Base-by-base conservation (phyloP, 2,797 vertebrate species). In the Ara ararauna region DNA sequence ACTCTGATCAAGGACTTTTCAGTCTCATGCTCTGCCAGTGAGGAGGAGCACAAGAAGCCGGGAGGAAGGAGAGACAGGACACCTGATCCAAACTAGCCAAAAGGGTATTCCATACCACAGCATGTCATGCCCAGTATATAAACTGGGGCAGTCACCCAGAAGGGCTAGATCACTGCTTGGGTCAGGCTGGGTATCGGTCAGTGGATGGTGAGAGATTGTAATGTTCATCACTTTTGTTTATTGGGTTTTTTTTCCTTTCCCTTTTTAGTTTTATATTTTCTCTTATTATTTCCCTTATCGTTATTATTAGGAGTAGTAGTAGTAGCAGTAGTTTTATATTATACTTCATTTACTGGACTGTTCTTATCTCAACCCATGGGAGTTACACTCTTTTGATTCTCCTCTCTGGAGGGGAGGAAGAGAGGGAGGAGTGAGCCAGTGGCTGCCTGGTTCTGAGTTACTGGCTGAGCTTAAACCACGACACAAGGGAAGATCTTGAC, bases 401-500 rank as follows among this genome's bases (percentile, higher is more conserved):
- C 34, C 58, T 60, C 16, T 16, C 34, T 3, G 34, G 58, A 60
- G 58, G 34, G 23, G 15, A 36, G 23, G 58, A 58, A 24, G 58
- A 36, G 10, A 60, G 16, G 15, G 10, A 24, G 23, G 23, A 36
- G 15, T 60, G 58, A 60, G 23, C 23, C 34, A 36, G n/a, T 3
- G 4, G 34, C n/a, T 60, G 58, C 58, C 23, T 60, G 58, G 34
- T 60, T 60, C 34, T 60, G 58, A 60, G 58, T 60, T 60, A 60
- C 58, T 60, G 58, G 58, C 58, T 60, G 58, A 23, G 58, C 23
- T 60, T 60, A 60, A 60, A 36, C 23, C 34, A 18, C 7, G 5
- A 18, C 34, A 60, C 34, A 60, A 85, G 73, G 62, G 87, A 93
- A 90, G 94, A 96, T 95, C 75, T 47, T 61, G 86, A 85, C 86